Evolutionary conservation across 2,113 vertebrate species (phyloP).

Genomic region (Phodopus roborovskii): DNA sequence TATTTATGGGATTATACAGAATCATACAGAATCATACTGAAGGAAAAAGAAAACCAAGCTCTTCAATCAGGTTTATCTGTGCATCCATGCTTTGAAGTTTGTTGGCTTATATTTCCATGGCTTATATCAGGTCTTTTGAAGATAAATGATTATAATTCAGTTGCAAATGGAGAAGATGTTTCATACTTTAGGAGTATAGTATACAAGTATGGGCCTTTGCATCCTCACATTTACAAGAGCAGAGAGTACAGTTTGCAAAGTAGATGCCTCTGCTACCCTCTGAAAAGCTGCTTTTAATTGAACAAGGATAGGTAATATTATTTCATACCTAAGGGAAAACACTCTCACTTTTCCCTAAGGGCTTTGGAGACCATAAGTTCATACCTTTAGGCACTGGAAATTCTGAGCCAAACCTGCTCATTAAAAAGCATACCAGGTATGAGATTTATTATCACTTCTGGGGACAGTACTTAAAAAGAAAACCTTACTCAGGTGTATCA

Average conservation of each 20-base stretch:
- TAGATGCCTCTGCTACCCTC: neutral
- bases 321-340: neutral
- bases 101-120: neutral
- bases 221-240: neutral
- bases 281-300: neutral
- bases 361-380: neutral
- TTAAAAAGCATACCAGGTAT: neutral
- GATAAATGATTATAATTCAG: neutral
- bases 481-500: neutral
- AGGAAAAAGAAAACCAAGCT: neutral
- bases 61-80: neutral
- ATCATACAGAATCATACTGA: neutral
- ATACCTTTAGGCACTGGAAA: neutral
- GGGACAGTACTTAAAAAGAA: neutral
- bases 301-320: neutral
- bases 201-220: neutral
- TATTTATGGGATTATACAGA: neutral
- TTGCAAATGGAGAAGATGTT: neutral
- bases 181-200: neutral
- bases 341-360: neutral
- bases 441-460: conserved; percentile 17
- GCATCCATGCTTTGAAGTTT: neutral
- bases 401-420: conserved; percentile 2
- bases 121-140: neutral
- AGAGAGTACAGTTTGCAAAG: neutral